Conservation (phyloP, 2,888 invertebrate species). For the Mycalesis mineus region DNA sequence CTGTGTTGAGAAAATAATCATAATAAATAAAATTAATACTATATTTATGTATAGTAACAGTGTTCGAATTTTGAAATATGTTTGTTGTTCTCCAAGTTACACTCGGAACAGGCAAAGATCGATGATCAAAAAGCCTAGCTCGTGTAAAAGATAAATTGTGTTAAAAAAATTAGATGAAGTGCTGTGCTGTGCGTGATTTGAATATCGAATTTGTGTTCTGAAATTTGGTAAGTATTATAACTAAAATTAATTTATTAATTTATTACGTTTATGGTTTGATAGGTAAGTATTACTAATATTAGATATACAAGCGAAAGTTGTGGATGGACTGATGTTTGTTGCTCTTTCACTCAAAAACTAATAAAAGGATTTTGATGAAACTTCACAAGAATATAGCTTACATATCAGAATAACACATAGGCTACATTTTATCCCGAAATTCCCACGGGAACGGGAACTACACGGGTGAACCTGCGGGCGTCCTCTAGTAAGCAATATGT, state of each 20-base stretch:
- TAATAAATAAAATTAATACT: background rate
- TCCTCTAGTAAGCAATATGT: background rate
- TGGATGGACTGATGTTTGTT: too few species aligned
- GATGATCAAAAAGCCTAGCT: background rate
- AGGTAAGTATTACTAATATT: too few species aligned
- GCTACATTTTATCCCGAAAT: too few species aligned
- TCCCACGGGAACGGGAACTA: too few species aligned
- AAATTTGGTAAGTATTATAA: conserved; percentile 2
- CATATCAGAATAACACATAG: too few species aligned
- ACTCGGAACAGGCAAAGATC: background rate
- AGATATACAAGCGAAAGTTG: too few species aligned
- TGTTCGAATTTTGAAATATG: background rate
- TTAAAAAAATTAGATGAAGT: conserved; percentile 12
- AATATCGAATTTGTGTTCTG: conserved; percentile 3
- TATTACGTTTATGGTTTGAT: background rate
- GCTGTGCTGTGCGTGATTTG: conserved; percentile 14
- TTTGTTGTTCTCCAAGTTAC: background rate
- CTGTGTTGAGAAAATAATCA: conserved; percentile 8
- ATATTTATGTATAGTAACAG: background rate
- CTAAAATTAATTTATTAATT: background rate
- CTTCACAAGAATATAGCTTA: too few species aligned
- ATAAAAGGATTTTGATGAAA: too few species aligned
- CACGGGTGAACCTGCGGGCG: too few species aligned
- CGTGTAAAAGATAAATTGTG: conserved; percentile 8
- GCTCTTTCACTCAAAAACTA: too few species aligned